Percentiles rank a stretch among this genome's conserved stretches.
Conservation (phyloP, 2,113 vertebrate genomes). For the Gadus chalcogrammus region DNA sequence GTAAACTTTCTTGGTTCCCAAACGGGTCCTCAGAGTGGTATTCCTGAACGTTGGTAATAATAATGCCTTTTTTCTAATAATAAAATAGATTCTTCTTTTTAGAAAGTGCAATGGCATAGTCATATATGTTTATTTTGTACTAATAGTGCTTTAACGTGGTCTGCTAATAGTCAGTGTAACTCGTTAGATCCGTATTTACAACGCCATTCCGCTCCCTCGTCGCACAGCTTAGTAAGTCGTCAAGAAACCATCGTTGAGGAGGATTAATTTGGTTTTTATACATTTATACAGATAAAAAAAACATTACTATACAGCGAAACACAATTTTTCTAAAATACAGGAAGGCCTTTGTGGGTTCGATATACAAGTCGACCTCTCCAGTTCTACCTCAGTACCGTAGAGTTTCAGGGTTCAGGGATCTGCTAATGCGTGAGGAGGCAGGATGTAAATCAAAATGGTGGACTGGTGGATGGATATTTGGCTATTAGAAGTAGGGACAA, state of each 20-base stretch:
- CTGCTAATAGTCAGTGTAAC: conserved; percentile 33
- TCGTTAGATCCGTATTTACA: conserved; percentile 63
- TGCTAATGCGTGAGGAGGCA: conserved; percentile 66
- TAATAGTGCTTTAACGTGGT: conserved; percentile 44
- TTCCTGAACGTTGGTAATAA: conserved; percentile 40
- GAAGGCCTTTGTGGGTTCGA: conserved; percentile 55
- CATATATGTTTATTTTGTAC: conserved; percentile 27
- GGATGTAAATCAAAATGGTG: conserved; percentile 46
- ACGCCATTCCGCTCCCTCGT: conserved; percentile 31
- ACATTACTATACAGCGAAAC: conserved; percentile 57
- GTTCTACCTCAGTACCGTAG: conserved; percentile 24
- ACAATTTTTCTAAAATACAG: conserved; percentile 68
- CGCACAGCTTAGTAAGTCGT: conserved; percentile 24
- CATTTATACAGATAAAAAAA: conserved; percentile 65
- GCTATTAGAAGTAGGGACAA: conserved; percentile 47
- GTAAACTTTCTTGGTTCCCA: conserved; percentile 32
- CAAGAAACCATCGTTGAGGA: conserved; percentile 40
- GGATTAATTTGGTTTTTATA: conserved; percentile 50
- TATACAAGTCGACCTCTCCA: conserved; percentile 59
- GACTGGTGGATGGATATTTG: conserved; percentile 53
- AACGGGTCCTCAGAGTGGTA: conserved; percentile 33
- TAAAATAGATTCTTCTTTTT: conserved; percentile 61
- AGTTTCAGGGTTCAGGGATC: conserved; percentile 31
- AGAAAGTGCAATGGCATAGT: conserved; percentile 59
- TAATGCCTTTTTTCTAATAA: conserved; percentile 55